Base-by-base conservation (phyloP, 1,140 invertebrate species). In the Augochlora pura region DNA sequence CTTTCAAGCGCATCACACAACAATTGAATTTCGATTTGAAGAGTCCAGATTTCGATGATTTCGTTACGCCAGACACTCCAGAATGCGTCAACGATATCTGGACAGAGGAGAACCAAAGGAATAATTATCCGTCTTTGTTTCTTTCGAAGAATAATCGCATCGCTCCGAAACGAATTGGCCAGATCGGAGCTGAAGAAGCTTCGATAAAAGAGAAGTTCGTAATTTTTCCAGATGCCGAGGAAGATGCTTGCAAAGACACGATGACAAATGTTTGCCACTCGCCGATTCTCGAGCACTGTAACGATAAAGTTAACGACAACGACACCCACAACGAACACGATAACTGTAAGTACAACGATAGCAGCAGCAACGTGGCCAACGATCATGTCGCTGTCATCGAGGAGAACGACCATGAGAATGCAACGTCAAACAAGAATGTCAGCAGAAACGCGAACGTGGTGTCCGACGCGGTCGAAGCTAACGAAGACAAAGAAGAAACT, bases 1-100 rank as follows among this genome's bases (percentile, higher is more conserved):
- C 96, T 0, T 96, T 97, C 88, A 94, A 96, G 87, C 94, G 96
- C 46, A 95, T 97, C 4, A 97, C 96, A 0, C 96, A 97, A 82
- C 96, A 97, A 86, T 88, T 97, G 0, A 95, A 95, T 60, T 94
- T 96, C 60, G 96, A 96, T 80, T 84, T 96, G 5, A 95, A 94
- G 77, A 96, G 94, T 69, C 95, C 96, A 0, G 96, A 97, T 84
- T 92, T 95, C 66, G 95, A 96, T 80, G 95, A 96, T 84, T 95
- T 96, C 88, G 95, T 94, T 39, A 97, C 94, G 62, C 96, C 94
- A 18, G 96, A 94, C 85, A 96, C 94, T 75, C 95, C 92, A 71
- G 94, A 88, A 88, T 95, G 90, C 77, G 94, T 94, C 69, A 94
- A 93, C 46, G 94, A 95, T 84, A 91, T 95, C 2, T 95, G 95